Conservation (phyloP, 2,113 vertebrate genomes). For the Sinosuthora webbiana region DNA sequence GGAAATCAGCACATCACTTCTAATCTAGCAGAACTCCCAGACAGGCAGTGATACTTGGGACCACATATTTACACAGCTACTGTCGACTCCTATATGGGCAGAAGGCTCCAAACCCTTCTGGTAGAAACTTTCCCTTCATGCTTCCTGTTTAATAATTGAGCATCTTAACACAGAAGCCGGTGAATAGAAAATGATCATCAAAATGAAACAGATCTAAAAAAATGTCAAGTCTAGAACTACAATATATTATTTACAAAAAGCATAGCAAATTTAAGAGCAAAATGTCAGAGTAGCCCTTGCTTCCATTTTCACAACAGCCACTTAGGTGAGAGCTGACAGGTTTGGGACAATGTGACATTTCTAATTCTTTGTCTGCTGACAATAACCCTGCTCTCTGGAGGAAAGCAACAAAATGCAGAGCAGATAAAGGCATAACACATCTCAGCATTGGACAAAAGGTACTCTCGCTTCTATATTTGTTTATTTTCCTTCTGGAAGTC, state of each 20-base stretch:
- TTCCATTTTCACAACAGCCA: constrained; percentile 48
- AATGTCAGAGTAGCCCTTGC: constrained; percentile 66
- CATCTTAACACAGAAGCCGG: background rate
- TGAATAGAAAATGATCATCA: background rate
- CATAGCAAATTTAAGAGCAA: constrained; percentile 58
- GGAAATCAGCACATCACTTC: constrained; percentile 29
- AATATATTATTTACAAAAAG: constrained; percentile 49
- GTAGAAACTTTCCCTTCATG: background rate
- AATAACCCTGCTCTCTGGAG: constrained; percentile 4
- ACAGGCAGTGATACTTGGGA: background rate
- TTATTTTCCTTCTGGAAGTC: background rate
- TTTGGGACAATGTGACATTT: constrained; percentile 61
- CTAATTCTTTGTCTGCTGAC: constrained; percentile 57
- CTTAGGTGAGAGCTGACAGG: constrained; percentile 49
- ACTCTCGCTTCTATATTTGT: background rate
- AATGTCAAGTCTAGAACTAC: constrained; percentile 31
- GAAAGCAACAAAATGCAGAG: background rate
- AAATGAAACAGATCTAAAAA: constrained; percentile 45
- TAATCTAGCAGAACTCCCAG: background rate
- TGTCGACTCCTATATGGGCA: background rate
- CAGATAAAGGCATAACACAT: background rate
- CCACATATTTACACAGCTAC: background rate
- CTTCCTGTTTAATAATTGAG: constrained; percentile 31
- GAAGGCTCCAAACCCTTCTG: background rate
- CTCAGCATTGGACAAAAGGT: background rate